phyloP scores from a whole-genome alignment of 2,797 vertebrate species.

The Notamacropus eugenii region DNA sequence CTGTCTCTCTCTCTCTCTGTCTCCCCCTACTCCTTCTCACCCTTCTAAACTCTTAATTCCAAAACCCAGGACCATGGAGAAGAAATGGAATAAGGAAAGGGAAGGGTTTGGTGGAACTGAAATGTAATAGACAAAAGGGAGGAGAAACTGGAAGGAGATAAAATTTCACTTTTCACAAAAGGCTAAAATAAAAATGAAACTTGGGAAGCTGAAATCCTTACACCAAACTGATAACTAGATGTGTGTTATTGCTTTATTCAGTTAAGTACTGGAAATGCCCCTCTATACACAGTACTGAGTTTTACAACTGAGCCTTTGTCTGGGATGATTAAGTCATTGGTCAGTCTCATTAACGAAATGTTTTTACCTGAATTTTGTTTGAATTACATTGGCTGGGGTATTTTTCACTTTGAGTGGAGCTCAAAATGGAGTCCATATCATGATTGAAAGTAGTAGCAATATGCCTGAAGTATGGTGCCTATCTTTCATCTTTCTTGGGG shows the following conservation, averaged over 20 bases:
- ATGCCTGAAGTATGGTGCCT: not conserved
- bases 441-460: not conserved
- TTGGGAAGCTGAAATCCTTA: not conserved
- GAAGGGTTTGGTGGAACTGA: not conserved
- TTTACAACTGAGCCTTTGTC: not conserved
- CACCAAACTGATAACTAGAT: not conserved
- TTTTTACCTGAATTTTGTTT: not conserved
- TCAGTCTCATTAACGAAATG: not conserved
- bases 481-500: not conserved
- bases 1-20: too few species aligned
- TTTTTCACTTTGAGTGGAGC: not conserved
- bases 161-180: not conserved
- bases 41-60: not conserved
- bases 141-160: not conserved
- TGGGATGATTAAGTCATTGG: not conserved
- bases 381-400: not conserved
- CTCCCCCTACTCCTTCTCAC: too few species aligned
- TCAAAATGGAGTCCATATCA: not conserved
- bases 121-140: not conserved
- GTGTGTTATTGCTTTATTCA: not conserved
- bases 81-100: not conserved
- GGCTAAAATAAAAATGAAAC: not conserved
- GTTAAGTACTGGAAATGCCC: not conserved
- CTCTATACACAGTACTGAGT: not conserved
- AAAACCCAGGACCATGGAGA: not conserved